Evolutionary conservation across 2,797 vertebrate species (phyloP).

Genomic region (Valencia hispanica): DNA sequence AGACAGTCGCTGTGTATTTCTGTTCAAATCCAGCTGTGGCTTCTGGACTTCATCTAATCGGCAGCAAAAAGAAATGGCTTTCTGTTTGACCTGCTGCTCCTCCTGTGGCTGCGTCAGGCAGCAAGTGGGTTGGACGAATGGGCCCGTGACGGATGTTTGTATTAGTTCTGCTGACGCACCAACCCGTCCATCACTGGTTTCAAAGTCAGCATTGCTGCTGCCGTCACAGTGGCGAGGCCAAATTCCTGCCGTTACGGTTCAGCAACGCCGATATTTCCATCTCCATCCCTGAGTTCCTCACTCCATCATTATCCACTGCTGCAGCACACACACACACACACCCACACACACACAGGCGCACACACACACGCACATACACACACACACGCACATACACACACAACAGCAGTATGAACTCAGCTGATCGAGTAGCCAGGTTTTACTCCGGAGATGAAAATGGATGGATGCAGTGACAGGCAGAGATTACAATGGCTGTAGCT

Average conservation of each 20-base stretch:
- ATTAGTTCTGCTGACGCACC: slow-evolving; percentile 60
- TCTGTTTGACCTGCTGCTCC: slow-evolving; percentile 31
- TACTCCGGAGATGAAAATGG: slow-evolving; percentile 51
- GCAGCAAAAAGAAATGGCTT: slow-evolving; percentile 26
- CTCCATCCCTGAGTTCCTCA: slow-evolving; percentile 44
- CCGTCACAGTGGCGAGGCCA: slow-evolving; percentile 22
- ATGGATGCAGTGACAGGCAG: slow-evolving; percentile 38
- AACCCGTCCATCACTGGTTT: slow-evolving; percentile 55
- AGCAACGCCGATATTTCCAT: slow-evolving; percentile 17
- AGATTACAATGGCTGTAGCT: slow-evolving; percentile 37
- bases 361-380: slow-evolving; percentile 18
- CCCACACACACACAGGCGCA: slow-evolving; percentile 21
- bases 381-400: slow-evolving; percentile 8
- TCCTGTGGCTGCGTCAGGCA: slow-evolving; percentile 1
- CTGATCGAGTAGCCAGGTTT: slow-evolving; percentile 55
- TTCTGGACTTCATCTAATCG: slow-evolving; percentile 11
- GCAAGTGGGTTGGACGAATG: slow-evolving; percentile 35
- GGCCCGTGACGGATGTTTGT: slow-evolving; percentile 67
- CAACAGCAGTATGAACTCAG: not conserved
- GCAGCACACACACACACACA: slow-evolving; percentile 22
- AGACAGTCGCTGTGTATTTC: not conserved
- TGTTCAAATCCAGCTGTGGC: not conserved
- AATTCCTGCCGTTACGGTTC: slow-evolving; percentile 53
- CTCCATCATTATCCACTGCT: slow-evolving; percentile 69
- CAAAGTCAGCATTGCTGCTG: slow-evolving; percentile 59